These are phyloP conservation scores for Patiria miniata DNA, from an alignment of 35 echinoderm and acorn worm species.

Conservation along the genomic window DNA sequence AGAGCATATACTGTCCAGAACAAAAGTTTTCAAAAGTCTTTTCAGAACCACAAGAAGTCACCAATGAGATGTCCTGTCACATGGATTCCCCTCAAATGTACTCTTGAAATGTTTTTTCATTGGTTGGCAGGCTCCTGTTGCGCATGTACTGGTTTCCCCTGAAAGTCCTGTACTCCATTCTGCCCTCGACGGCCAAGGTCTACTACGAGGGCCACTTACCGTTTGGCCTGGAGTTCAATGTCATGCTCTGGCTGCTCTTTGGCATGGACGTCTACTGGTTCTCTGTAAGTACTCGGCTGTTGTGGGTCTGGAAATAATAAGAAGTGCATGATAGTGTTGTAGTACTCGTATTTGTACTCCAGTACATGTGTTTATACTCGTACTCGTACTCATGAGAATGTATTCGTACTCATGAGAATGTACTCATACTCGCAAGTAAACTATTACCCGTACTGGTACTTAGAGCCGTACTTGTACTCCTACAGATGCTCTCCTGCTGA, in stretches of 20 bases:
- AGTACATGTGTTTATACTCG: not conserved
- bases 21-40: too few relatives aligned
- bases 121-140: constrained; percentile 62
- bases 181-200: constrained; percentile 72
- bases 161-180: constrained; percentile 85
- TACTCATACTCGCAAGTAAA: not conserved
- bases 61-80: too few relatives aligned
- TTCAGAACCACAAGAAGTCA: too few relatives aligned
- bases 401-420: too few relatives aligned
- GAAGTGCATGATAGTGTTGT: not conserved
- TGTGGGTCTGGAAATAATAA: not conserved
- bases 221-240: constrained; percentile 84
- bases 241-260: constrained; percentile 88
- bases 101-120: too few relatives aligned
- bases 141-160: constrained; percentile 98
- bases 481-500: too few relatives aligned
- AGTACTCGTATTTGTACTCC: not conserved
- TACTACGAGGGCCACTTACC: constrained; percentile 88
- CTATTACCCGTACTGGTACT: too few relatives aligned
- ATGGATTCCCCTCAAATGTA: too few relatives aligned
- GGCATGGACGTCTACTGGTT: constrained; percentile 95
- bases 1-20: too few relatives aligned
- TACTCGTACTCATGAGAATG: too few relatives aligned
- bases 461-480: too few relatives aligned
- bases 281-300: constrained; percentile 62